A percentile compares a stretch with the other conserved stretches of the same genome.
These are phyloP conservation scores for Philaenus spumarius DNA, from an alignment of 1,140 invertebrate genomes.

Conservation along the genomic window DNA sequence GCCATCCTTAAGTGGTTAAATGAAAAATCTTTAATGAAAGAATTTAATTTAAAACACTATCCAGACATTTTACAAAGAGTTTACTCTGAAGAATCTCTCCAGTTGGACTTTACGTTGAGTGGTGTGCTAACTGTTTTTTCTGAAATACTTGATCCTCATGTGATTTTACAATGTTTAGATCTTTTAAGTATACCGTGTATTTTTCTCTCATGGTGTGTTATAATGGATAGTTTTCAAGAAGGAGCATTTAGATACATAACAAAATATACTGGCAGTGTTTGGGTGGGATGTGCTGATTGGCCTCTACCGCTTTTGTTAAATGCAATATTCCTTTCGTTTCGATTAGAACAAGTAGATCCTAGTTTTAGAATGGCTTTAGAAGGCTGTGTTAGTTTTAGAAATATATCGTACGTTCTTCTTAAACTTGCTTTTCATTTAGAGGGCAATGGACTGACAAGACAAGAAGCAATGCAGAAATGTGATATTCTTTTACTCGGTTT, in stretches of 20 bases:
- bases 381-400: constrained; percentile 23
- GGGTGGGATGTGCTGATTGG: constrained; percentile 23
- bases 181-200: constrained; percentile 22
- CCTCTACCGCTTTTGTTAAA: constrained; percentile 30
- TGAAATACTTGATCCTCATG: constrained; percentile 26
- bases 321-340: constrained; percentile 32
- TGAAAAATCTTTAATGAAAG: neutral
- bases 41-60: no score
- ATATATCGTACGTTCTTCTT: constrained; percentile 30
- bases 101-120: constrained; percentile 26
- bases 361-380: constrained; percentile 26
- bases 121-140: constrained; percentile 28
- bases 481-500: constrained; percentile 30
- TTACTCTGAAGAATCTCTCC: constrained; percentile 22
- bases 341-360: constrained; percentile 32
- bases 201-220: constrained; percentile 27
- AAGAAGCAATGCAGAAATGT: constrained; percentile 18
- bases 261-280: constrained; percentile 14
- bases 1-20: constrained; percentile 22
- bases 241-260: constrained; percentile 21
- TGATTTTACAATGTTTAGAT: constrained; percentile 25
- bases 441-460: constrained; percentile 9
- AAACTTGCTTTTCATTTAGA: constrained; percentile 27
- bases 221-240: constrained; percentile 29
- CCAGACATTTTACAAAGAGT: constrained; percentile 25